Base-by-base conservation (phyloP, 1,140 invertebrate species). In the Scaptodrosophila lebanonensis region DNA sequence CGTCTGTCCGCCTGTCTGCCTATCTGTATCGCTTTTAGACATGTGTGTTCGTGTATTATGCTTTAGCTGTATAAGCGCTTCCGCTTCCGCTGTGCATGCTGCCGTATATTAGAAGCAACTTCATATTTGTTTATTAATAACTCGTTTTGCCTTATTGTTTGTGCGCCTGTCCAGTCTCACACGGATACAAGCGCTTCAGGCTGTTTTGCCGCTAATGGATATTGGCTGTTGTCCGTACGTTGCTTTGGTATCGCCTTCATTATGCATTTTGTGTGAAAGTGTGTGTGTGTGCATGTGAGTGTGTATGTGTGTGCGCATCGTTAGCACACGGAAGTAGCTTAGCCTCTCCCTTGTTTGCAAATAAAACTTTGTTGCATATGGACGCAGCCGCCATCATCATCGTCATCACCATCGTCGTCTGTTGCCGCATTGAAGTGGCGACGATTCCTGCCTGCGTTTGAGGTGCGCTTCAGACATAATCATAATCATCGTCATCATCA, bases 11-110 rank as follows among this genome's bases (percentile, higher is more conserved):
- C 11, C 3, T 2, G 2, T 29, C 3, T 9, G 2, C 9, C 5
- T 38, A n/a, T 29, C 3, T 52, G 22, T 61, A 18, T 30, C 17
- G 39, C 15, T 33, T 20, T 12, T 12, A 15, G 15, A 38, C 22
- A 52, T 25, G 16, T 33, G 30, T 61, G 15, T 62, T 22, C 68
- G 33, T 65, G 22, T 50, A 11, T 76, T 45, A 20, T 58, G 43
- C 33, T 7, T 56, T 20, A 27, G 38, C 42, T 29, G 56, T 64
- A 51, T 65, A 29, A 50, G 75, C 61, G 82, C 66, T 79, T 79
- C 75, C 75, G 75, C 48, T 79, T 79, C 75, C 75, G n/a, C n/a
- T n/a, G n/a, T 82, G 75, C 66, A 57, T 82, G 73, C 75, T 75
- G 75, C 66, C 57, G 57, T 50, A 42, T 52, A 65, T 61, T 40